Conservation (phyloP, 2,797 vertebrate species). For the Gambelia wislizenii region DNA sequence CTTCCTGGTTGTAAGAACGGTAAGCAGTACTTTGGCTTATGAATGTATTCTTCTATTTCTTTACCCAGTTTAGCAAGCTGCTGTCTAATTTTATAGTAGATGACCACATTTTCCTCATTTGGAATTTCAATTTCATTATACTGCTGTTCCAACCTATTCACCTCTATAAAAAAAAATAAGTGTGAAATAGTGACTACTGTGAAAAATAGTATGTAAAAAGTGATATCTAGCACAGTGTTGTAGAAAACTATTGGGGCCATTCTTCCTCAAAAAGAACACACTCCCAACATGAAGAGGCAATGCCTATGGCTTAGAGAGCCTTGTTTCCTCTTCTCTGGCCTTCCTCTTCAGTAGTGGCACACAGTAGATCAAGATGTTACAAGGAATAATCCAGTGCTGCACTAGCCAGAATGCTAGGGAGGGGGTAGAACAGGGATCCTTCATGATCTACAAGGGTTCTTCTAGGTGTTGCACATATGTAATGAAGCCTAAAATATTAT, state of each 20-base stretch:
- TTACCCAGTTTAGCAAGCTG: slow-evolving; percentile 93
- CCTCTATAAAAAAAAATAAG: slow-evolving; percentile 79
- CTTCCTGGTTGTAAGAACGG: slow-evolving; percentile 96
- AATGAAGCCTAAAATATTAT: background rate
- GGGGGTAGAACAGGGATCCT: background rate
- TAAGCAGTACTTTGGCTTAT: slow-evolving; percentile 96
- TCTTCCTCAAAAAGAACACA: background rate
- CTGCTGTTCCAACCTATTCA: slow-evolving; percentile 90
- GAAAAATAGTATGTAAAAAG: no score
- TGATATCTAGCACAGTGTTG: background rate
- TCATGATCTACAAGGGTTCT: background rate
- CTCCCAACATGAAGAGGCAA: background rate
- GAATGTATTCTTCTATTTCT: slow-evolving; percentile 95
- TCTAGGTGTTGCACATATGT: background rate
- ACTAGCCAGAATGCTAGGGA: background rate
- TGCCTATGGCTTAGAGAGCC: background rate
- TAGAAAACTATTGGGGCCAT: background rate
- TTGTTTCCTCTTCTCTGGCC: background rate
- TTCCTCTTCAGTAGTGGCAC: background rate
- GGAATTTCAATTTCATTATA: slow-evolving; percentile 93
- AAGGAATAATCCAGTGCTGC: background rate
- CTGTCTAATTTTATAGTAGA: slow-evolving; percentile 96
- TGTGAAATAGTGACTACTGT: no score
- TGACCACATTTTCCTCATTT: slow-evolving; percentile 93
- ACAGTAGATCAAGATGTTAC: background rate